Evolutionary conservation across 2,797 vertebrate genomes (phyloP).

Genomic region (Sardinella longiceps): DNA sequence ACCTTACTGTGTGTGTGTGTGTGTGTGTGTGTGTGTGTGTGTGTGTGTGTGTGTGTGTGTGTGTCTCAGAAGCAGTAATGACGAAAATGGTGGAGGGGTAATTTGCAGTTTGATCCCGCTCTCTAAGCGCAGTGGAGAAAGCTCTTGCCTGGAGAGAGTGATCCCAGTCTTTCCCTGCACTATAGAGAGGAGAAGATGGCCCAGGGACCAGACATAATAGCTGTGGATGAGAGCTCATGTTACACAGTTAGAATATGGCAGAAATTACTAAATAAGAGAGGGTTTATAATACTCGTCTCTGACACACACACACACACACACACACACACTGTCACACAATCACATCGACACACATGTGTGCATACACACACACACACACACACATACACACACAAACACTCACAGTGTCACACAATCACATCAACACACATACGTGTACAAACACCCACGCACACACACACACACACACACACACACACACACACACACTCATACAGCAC

Average conservation of each 20-base stretch:
- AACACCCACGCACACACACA: neutral
- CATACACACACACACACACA: neutral
- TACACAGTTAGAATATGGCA: constrained; percentile 18
- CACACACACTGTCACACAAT: neutral
- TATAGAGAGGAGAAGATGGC: neutral
- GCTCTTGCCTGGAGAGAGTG: constrained; percentile 20
- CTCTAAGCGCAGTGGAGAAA: neutral
- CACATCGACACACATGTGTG: neutral
- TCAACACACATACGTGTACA: neutral
- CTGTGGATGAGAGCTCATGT: constrained; percentile 5
- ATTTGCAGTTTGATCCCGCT: constrained; percentile 21
- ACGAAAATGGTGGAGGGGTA: constrained; percentile 4
- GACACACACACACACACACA: neutral
- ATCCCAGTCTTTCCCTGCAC: neutral
- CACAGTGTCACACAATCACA: neutral
- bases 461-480: neutral
- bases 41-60: neutral
- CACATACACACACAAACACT: neutral
- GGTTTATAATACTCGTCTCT: constrained; percentile 29
- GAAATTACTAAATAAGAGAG: constrained; percentile 36
- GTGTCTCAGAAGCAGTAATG: constrained; percentile 2
- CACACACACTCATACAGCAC: neutral
- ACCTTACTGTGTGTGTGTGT: neutral
- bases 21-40: neutral
- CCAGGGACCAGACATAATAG: neutral